These are phyloP conservation scores for Aphis gossypii DNA, from an alignment of 1,140 invertebrate species.

Conservation along the genomic window DNA sequence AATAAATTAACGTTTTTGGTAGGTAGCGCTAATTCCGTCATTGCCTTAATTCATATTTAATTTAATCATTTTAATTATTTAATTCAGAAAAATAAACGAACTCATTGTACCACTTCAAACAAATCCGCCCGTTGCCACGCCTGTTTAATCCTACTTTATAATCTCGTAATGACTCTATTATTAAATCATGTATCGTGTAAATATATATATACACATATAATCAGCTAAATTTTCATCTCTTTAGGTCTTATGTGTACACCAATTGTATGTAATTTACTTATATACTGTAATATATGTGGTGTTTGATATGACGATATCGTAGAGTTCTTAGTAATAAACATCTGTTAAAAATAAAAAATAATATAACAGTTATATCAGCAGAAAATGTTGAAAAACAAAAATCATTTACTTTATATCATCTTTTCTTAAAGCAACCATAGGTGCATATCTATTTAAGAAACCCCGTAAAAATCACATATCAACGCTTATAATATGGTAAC, in stretches of 20 bases:
- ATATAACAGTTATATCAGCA: not conserved
- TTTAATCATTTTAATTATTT: not conserved
- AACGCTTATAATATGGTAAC: not conserved
- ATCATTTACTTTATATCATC: not conserved
- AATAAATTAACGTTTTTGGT: not conserved
- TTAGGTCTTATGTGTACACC: not conserved
- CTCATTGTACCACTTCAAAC: not conserved
- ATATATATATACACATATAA: not conserved
- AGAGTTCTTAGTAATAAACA: not conserved
- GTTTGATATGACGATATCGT: not conserved
- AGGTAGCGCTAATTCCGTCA: not conserved
- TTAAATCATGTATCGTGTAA: not conserved
- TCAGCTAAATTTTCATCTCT: not conserved
- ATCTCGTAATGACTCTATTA: not conserved
- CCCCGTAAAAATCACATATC: not conserved
- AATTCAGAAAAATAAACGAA: not conserved
- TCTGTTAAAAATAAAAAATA: not conserved
- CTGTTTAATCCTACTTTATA: not conserved
- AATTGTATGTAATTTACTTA: not conserved
- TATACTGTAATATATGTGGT: not conserved
- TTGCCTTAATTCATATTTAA: not conserved
- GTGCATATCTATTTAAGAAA: not conserved
- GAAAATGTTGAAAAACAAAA: not conserved
- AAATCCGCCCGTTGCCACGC: not conserved
- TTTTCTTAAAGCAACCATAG: not conserved